A percentile compares a stretch with the other conserved stretches of the same genome.
Evolutionary conservation across 2,113 vertebrate species (phyloP).

Genomic region (Leptobrachium leishanense): DNA sequence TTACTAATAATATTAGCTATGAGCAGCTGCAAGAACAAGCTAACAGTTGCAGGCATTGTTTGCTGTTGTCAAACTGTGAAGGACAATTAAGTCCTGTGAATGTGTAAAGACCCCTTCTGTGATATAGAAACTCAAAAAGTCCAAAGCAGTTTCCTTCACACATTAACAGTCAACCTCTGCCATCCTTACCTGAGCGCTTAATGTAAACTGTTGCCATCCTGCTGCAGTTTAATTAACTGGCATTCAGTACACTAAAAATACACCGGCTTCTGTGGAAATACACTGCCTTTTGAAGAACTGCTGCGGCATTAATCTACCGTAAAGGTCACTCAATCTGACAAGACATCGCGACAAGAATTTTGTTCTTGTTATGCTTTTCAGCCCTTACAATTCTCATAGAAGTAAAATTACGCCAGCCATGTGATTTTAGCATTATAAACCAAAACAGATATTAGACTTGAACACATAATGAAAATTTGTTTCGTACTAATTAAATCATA

Average conservation of each 20-base stretch:
- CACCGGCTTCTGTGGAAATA: constrained; percentile 33
- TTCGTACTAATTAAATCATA: too few relatives aligned
- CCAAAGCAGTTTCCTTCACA: constrained; percentile 17
- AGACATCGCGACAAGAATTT: constrained; percentile 47
- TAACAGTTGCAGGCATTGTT: background rate
- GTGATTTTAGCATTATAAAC: background rate
- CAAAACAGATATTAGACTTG: background rate
- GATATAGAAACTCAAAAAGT: constrained; percentile 26
- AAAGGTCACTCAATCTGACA: constrained; percentile 56
- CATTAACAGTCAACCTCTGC: constrained; percentile 23
- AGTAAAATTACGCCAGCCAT: background rate
- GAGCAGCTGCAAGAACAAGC: background rate
- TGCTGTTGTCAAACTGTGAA: constrained; percentile 13
- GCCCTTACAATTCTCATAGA: background rate
- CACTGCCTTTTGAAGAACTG: constrained; percentile 46
- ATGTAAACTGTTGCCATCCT: constrained; percentile 45
- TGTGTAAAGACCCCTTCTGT: background rate
- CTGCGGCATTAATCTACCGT: constrained; percentile 49
- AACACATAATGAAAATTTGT: too few relatives aligned
- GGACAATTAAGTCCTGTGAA: constrained; percentile 16
- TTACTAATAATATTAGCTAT: background rate
- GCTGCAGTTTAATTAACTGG: constrained; percentile 56
- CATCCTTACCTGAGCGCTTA: constrained; percentile 35
- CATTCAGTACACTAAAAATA: constrained; percentile 51
- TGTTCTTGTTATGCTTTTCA: constrained; percentile 29